A percentile compares a stretch with the other conserved stretches of the same genome.
Conservation (phyloP, 1,140 invertebrate species). For the Neoseiulus cucumeris region DNA sequence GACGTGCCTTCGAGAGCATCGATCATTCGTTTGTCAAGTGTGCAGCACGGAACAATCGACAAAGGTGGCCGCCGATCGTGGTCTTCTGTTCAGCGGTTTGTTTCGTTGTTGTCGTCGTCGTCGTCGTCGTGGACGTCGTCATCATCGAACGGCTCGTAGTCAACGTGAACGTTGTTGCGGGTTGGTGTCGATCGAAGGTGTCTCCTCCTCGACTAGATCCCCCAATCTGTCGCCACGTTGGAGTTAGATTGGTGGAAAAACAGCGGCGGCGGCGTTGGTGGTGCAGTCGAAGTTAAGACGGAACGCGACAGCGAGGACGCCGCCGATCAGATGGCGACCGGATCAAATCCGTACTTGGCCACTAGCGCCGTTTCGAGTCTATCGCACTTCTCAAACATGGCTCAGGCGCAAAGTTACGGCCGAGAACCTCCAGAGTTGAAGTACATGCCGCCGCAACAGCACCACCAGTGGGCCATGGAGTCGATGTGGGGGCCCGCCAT, state of each 20-base stretch:
- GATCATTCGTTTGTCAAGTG: no score
- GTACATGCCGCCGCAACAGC: slow-evolving; percentile 60
- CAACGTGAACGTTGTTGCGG: not conserved
- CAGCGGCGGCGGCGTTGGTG: not conserved
- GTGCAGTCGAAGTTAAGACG: slow-evolving; percentile 7
- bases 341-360: slow-evolving; percentile 4
- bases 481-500: slow-evolving; percentile 9
- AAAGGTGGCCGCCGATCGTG: no score
- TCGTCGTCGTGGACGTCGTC: no score
- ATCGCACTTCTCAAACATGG: not conserved
- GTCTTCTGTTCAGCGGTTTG: no score
- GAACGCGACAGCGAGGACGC: slow-evolving; percentile 1
- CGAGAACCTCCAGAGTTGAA: slow-evolving; percentile 62
- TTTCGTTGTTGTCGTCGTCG: no score
- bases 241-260: slow-evolving; percentile 10
- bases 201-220: not conserved
- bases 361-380: slow-evolving; percentile 9
- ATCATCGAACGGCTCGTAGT: no score
- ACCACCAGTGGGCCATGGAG: slow-evolving; percentile 56
- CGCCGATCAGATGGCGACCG: slow-evolving; percentile 4
- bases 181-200: not conserved
- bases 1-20: no score
- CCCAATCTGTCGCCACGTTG: slow-evolving; percentile 8
- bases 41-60: no score
- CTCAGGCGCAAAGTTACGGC: slow-evolving; percentile 38